Conservation (phyloP, 2,888 invertebrate species). For the Latrodectus elegans region DNA sequence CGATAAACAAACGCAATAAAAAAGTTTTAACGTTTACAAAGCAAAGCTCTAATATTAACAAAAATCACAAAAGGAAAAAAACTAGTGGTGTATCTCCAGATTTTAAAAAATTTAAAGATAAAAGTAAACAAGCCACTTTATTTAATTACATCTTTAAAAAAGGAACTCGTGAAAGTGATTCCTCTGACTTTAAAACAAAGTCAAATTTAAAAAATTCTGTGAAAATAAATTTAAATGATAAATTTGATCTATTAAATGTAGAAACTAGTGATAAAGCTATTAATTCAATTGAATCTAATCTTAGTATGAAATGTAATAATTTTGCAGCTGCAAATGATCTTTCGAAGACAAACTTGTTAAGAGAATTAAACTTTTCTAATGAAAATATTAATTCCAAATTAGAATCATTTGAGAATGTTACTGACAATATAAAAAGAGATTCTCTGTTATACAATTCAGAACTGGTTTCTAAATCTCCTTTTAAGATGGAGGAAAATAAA, state of each 20-base stretch:
- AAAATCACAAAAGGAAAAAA: slow-evolving; percentile 42
- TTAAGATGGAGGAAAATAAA: too few species aligned
- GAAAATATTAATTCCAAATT: too few species aligned
- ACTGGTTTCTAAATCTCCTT: too few species aligned
- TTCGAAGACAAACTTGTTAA: too few species aligned
- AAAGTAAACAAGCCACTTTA: slow-evolving; percentile 50
- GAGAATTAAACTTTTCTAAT: too few species aligned
- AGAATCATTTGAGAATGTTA: not conserved
- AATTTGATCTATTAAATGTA: slow-evolving; percentile 1
- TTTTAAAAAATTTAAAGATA: slow-evolving; percentile 51
- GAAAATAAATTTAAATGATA: slow-evolving; percentile 25
- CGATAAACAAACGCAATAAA: slow-evolving; percentile 18
- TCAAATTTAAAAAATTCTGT: not conserved
- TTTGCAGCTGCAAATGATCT: too few species aligned
- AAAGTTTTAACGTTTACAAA: not conserved
- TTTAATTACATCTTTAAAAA: slow-evolving; percentile 19
- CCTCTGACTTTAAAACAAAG: not conserved
- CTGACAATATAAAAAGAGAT: not conserved
- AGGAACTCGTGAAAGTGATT: not conserved
- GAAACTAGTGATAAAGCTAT: not conserved
- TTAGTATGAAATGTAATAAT: too few species aligned
- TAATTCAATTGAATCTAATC: not conserved
- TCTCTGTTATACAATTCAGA: not conserved
- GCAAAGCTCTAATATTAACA: not conserved
- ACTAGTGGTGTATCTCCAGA: slow-evolving; percentile 43